Percentiles rank a stretch among this genome's conserved stretches.
Conservation (phyloP, 2,113 vertebrate genomes). For the Chloropsis hardwickii region DNA sequence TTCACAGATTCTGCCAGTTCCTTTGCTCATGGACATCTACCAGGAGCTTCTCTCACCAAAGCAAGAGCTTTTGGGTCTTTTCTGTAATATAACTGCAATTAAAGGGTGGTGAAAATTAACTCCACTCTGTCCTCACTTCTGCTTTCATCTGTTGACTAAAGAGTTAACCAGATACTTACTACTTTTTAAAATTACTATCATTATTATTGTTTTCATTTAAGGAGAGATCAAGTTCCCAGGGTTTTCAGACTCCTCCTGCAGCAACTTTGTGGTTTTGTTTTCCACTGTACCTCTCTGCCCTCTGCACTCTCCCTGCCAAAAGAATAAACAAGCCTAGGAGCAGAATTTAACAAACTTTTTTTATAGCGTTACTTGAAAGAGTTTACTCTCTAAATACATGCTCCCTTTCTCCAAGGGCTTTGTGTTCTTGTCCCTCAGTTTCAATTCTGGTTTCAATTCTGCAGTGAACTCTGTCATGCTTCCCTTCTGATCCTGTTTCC, state of each 20-base stretch:
- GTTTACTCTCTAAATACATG: background rate
- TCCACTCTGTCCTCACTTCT: too few species aligned
- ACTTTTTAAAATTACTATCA: background rate
- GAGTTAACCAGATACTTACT: background rate
- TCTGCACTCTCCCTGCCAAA: background rate
- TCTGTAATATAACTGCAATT: background rate
- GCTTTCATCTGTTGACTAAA: background rate
- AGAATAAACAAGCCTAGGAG: background rate
- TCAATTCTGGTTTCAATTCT: background rate
- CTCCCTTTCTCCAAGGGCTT: background rate
- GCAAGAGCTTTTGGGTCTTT: background rate
- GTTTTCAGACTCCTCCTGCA: background rate
- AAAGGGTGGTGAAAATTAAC: background rate
- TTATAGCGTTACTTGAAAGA: background rate
- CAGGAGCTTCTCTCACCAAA: background rate
- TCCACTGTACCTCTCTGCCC: background rate
- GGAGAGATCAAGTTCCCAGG: background rate
- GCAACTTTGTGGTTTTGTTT: background rate
- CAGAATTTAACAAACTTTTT: background rate
- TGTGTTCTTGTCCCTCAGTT: background rate
- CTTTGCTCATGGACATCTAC: background rate
- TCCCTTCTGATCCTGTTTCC: background rate
- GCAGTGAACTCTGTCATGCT: rapidly evolving
- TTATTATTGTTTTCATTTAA: background rate
- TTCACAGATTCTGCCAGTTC: background rate